Evolutionary conservation across 2,888 invertebrate genomes (phyloP).

Genomic region (Rhogogaster chlorosoma): DNA sequence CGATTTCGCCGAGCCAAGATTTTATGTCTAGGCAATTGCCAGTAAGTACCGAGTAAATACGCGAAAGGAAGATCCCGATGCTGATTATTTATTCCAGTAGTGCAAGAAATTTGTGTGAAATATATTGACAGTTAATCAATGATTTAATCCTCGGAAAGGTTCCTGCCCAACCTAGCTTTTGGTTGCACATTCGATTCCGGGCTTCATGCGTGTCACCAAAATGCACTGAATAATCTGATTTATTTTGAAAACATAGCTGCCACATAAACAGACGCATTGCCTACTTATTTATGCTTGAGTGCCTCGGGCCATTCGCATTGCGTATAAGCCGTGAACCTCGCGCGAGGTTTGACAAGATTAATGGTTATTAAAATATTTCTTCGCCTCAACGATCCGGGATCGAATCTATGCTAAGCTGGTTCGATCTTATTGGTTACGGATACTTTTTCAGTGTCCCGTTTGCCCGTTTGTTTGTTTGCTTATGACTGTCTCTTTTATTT

Average conservation of each 20-base stretch:
- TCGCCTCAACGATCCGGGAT: constrained; percentile 41
- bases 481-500: neutral
- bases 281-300: constrained; percentile 58
- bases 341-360: constrained; percentile 60
- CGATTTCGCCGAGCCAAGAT: neutral
- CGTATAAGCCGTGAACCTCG: constrained; percentile 55
- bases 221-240: constrained; percentile 45
- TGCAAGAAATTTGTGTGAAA: neutral
- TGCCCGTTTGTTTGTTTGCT: constrained; percentile 29
- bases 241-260: constrained; percentile 28
- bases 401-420: constrained; percentile 27
- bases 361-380: constrained; percentile 68
- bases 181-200: neutral
- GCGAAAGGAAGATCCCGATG: neutral
- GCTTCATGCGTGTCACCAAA: constrained; percentile 7
- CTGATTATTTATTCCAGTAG: neutral
- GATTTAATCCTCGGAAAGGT: neutral
- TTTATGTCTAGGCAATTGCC: neutral
- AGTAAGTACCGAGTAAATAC: neutral
- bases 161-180: neutral
- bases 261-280: constrained; percentile 45
- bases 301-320: constrained; percentile 60
- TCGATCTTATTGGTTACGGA: constrained; percentile 46
- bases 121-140: neutral
- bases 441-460: constrained; percentile 35